Conservation (phyloP, 2,888 invertebrate genomes). For the Oxycera nigricornis region DNA sequence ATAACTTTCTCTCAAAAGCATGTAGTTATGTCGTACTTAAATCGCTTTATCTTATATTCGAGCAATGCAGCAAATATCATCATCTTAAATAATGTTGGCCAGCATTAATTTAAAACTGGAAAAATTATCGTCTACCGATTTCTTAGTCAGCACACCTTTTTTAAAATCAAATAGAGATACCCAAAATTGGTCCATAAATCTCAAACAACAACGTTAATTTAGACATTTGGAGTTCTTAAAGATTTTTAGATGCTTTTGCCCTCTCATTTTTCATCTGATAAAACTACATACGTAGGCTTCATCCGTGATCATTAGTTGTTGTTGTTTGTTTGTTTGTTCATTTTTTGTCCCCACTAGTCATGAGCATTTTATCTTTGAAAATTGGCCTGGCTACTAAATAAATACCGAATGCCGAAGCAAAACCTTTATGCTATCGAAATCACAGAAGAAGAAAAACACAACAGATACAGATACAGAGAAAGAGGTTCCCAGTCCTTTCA, state of each 20-base stretch:
- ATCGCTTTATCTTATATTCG: no score
- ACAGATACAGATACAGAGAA: no score
- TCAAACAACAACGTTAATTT: conserved; percentile 36
- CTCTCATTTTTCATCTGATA: conserved; percentile 37
- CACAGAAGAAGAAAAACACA: no score
- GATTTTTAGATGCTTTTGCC: conserved; percentile 34
- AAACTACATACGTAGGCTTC: conserved; percentile 33
- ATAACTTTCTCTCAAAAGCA: no score
- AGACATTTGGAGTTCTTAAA: conserved; percentile 40
- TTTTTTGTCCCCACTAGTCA: not conserved
- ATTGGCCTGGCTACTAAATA: conserved; percentile 32
- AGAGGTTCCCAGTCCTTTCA: conserved; percentile 13
- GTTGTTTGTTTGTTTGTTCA: no score
- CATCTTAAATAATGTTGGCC: no score
- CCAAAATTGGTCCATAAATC: conserved; percentile 33
- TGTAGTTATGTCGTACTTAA: no score
- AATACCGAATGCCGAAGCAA: conserved; percentile 18
- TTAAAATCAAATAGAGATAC: conserved; percentile 19
- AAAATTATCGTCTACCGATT: no score
- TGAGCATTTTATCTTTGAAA: conserved; percentile 23
- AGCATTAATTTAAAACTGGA: no score
- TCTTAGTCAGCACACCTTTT: no score
- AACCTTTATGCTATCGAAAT: not conserved
- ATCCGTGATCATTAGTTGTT: conserved; percentile 31
- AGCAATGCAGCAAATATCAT: no score